Base-by-base conservation (phyloP, 2,888 invertebrate genomes). In the Cerastis rubricosa region DNA sequence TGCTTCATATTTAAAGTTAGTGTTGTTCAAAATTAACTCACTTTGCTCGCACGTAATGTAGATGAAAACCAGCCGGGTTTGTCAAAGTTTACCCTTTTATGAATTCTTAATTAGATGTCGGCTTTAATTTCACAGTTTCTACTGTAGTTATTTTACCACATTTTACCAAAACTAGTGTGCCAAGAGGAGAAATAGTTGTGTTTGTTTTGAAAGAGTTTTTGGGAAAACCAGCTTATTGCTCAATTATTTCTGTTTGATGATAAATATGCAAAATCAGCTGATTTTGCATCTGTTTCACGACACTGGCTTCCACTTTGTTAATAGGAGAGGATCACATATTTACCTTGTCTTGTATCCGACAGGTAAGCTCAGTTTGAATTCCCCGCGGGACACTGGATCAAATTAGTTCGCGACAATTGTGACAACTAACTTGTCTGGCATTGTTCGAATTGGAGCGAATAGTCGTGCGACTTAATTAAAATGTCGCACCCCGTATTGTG, bases 1-100 rank as follows among this genome's bases (percentile, higher is more conserved):
- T 51, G 59, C 61, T 2, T 49, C 49, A 17, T n/a, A n/a, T 12
- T 64, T 35, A 14, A 78, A 61, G 54, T 61, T 64, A 73, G 61
- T 63, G 12, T 78, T 47, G 69, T 74, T 76, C 35, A 14, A 61
- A 68, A 75, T 75, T 59, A 79, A 83, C 49, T 45, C n/a, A 68
- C 35, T 71, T 19, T 14, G 29, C 43, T 17, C 51, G 29, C 40
- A 51, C 59, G 59, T 54, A 43, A 70, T 72, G 51, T 66, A 45
- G 35, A 57, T 57, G 43, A 14, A 59, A 72, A 61, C 14, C 4
- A 17, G 17, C 25, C 1, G 14, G 1, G 66, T 35, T 72, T 72
- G n/a, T 65, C 71, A 83, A 83, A 78, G 57, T 74, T 74, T 54
- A 47, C n/a, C 11, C 14, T 67, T 66, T 63, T 57, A 45, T 65